phyloP scores from a whole-genome alignment of 23 tunicate genomes.

The Styela plicata region DNA sequence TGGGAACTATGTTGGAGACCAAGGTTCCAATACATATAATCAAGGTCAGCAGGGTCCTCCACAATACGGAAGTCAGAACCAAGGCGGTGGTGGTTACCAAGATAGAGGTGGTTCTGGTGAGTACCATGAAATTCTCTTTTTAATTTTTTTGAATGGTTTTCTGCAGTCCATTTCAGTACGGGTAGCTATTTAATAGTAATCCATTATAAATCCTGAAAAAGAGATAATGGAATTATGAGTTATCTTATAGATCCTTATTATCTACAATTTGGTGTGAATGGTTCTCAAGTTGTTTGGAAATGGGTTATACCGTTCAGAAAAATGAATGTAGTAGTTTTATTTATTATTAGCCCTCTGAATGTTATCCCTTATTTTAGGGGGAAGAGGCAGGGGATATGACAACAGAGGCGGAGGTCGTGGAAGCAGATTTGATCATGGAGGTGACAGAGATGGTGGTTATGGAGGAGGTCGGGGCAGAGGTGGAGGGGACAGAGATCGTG shows the following conservation, averaged over 20 bases:
- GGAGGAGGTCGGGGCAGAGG: constrained; percentile 23
- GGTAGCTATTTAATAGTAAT: too few relatives aligned
- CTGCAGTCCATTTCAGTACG: too few relatives aligned
- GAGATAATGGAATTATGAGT: too few relatives aligned
- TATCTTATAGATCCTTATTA: neutral
- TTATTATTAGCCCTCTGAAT: too few relatives aligned
- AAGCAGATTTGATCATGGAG: constrained; percentile 11
- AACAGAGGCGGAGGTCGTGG: constrained; percentile 25
- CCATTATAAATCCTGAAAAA: too few relatives aligned
- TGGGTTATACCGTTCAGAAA: too few relatives aligned
- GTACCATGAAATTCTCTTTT: too few relatives aligned
- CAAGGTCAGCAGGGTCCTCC: constrained; percentile 18
- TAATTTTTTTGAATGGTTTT: too few relatives aligned
- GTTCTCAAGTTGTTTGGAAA: too few relatives aligned
- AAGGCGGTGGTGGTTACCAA: constrained; percentile 7
- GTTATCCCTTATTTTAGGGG: neutral
- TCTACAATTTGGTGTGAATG: neutral
- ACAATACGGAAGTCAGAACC: constrained; percentile 18
- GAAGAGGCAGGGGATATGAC: constrained; percentile 5
- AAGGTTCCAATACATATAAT: constrained; percentile 13
- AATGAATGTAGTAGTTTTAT: too few relatives aligned
- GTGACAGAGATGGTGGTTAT: constrained; percentile 1
- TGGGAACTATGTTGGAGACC: constrained; percentile 19
- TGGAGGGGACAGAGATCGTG: neutral
- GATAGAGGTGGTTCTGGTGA: constrained; percentile 29